Conservation (phyloP, 2,888 invertebrate species). For the Micropterix aruncella region DNA sequence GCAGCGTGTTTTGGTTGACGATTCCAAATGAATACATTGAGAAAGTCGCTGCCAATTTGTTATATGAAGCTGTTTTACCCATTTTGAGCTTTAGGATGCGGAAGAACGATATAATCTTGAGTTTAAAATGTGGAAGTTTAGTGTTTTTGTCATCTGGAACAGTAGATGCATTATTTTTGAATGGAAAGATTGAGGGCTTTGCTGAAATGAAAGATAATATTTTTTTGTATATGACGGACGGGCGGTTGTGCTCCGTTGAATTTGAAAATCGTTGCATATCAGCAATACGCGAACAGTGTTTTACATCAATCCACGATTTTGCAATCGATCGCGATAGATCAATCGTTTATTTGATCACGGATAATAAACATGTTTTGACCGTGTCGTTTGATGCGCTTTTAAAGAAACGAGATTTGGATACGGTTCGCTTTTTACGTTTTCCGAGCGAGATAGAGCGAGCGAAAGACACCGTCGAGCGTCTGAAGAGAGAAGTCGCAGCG, state of each 20-base stretch:
- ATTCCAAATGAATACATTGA: background rate
- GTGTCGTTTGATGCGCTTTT: background rate
- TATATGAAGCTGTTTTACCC: background rate
- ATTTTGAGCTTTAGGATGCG: background rate
- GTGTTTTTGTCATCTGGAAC: background rate
- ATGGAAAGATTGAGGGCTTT: background rate
- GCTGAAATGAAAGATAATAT: background rate
- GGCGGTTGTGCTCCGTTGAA: background rate
- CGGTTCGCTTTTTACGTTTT: background rate
- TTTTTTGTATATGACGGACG: background rate
- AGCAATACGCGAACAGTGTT: too few species aligned
- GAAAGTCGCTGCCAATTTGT: background rate
- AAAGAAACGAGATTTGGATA: too few species aligned
- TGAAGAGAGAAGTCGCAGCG: background rate
- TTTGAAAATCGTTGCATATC: background rate
- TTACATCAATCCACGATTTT: background rate
- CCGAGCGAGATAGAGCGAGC: background rate
- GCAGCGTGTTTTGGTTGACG: background rate
- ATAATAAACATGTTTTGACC: background rate
- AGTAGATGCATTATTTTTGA: background rate
- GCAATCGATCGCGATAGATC: background rate
- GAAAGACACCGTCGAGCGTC: background rate
- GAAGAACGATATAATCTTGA: background rate
- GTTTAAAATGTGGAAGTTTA: background rate
- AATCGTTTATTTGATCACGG: background rate